Conservation (phyloP, 2,888 invertebrate genomes). For the Lasioglossum malachurum region DNA sequence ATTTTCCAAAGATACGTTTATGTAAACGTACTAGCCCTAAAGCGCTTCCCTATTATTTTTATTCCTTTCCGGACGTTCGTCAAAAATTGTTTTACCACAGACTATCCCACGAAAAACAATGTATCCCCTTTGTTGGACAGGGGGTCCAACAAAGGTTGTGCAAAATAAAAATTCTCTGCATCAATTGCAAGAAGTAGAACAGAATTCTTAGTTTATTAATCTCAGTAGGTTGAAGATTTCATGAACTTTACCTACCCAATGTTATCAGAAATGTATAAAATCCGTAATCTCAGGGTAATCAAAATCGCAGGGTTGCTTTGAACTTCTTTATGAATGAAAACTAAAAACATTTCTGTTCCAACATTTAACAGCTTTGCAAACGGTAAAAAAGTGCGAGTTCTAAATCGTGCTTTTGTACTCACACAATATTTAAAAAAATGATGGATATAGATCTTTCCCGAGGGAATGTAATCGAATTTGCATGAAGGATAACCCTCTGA, state of each 20-base stretch:
- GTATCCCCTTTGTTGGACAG: neutral
- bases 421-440: neutral
- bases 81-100: neutral
- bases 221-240: neutral
- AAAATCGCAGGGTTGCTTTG: neutral
- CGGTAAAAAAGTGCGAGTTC: neutral
- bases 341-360: neutral
- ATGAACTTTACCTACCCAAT: neutral
- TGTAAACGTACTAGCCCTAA: neutral
- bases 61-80: neutral
- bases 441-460: neutral
- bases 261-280: neutral
- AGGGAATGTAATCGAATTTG: neutral
- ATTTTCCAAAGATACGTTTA: neutral
- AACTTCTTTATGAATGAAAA: neutral
- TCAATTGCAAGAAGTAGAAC: neutral
- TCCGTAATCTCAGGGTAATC: neutral
- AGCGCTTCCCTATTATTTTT: neutral
- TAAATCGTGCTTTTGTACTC: neutral
- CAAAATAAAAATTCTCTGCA: neutral
- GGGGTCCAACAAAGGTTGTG: too few relatives aligned
- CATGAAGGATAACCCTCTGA: neutral
- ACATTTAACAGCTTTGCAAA: neutral
- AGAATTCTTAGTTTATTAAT: neutral
- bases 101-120: neutral